phyloP scores from a whole-genome alignment of 2,888 invertebrate species.

The Chalcosyrphus nemorum region DNA sequence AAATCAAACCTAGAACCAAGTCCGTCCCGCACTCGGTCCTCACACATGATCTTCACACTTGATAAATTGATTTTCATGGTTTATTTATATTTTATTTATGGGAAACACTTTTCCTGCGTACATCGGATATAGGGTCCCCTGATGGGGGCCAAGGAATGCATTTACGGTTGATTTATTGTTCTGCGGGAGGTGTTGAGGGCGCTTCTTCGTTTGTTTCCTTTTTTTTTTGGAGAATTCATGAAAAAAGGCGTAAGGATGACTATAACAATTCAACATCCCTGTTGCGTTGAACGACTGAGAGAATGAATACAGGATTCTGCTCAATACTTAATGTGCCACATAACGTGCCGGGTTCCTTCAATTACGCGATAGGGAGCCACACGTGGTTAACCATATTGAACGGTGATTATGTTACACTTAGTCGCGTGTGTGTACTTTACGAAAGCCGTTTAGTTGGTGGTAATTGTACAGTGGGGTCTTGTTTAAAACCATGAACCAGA shows the following conservation, averaged over 20 bases:
- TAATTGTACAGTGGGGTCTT: too few relatives aligned
- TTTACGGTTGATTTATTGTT: slow-evolving; percentile 61
- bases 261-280: slow-evolving; percentile 31
- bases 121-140: too few relatives aligned
- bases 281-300: slow-evolving; percentile 18
- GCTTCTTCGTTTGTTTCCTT: slow-evolving; percentile 10
- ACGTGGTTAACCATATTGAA: slow-evolving; percentile 8
- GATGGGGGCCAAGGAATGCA: slow-evolving; percentile 36
- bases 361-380: slow-evolving; percentile 22
- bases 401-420: slow-evolving; percentile 10
- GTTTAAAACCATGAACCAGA: too few relatives aligned
- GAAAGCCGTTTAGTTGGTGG: too few relatives aligned
- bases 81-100: slow-evolving; percentile 65
- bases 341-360: background rate
- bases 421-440: too few relatives aligned
- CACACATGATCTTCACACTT: slow-evolving; percentile 47
- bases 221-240: slow-evolving; percentile 16
- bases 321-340: slow-evolving; percentile 8
- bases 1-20: slow-evolving; percentile 41
- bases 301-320: background rate
- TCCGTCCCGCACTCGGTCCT: too few relatives aligned
- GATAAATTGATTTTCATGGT: slow-evolving; percentile 70
- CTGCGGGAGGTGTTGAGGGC: slow-evolving; percentile 37
- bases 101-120: slow-evolving; percentile 41
- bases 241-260: background rate